Evolutionary conservation across 2,797 vertebrate species (phyloP), one percentile per base, ranked within the genome.

Genomic region (Gambusia yucatana): DNA sequence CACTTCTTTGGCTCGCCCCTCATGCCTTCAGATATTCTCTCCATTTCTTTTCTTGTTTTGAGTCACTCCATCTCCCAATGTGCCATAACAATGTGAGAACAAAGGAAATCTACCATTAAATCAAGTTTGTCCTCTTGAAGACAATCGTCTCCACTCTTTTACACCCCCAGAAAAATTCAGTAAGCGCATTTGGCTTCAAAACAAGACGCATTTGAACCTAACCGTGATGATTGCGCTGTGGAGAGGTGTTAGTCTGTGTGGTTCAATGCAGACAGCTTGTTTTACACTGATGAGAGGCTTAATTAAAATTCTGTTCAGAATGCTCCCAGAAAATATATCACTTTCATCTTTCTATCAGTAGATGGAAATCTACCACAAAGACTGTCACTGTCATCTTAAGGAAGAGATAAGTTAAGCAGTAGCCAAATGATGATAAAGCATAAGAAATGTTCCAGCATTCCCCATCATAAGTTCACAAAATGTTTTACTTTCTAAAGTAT

Each of bases 41-140:
- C 44, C 13, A 7, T 36, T 65, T 73, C 73, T 77, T 76, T 44
- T 77, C 61, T 70, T 80, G 47, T 61, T 76, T 77, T 76, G 71
- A 75, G 72, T 82, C 78, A 82, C 61, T 87, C 61, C 69, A 13
- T 65, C 55, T 75, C 74, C 80, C 63, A 76, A 55, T 52, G 76
- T 80, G 73, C 75, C 77, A 52, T 65, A 77, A 59, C 13, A 1
- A 55, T 77, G 70, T 77, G 72, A 74, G 61, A 83, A 84, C 72
- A 76, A 75, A 82, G 78, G 63, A 81, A 79, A 84, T 86, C 75
- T 81, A 67, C 76, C 76, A 70, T 63, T 75, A 87, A 82, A 87
- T 88, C 82, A 76, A 72, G 25, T 3, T 48, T 72, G 46, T 63
- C 79, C 39, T 81, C 3, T 43, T 11, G 61, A 74, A 75, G 82